Evolutionary conservation across 2,888 invertebrate genomes (phyloP).

Genomic region (Ectobius pallidus): DNA sequence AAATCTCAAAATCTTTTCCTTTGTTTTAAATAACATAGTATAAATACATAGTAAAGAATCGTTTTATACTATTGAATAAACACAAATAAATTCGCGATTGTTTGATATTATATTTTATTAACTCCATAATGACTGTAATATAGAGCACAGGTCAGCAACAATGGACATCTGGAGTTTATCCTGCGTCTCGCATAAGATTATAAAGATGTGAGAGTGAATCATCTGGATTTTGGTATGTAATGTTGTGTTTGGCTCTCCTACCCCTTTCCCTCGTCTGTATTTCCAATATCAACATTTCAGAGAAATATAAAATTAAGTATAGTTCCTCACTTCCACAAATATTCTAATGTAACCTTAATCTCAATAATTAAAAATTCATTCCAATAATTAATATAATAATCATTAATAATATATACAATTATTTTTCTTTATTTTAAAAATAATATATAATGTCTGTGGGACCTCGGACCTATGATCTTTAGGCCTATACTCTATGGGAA

Average conservation of each 20-base stretch:
- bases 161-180: constrained; percentile 40
- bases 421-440: constrained; percentile 11
- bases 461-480: too few species aligned
- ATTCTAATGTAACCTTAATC: constrained; percentile 13
- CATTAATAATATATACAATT: constrained; percentile 11
- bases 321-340: neutral
- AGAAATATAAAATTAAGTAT: neutral
- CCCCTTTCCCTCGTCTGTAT: neutral
- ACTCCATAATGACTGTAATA: constrained; percentile 7
- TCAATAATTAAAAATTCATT: constrained; percentile 10
- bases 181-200: constrained; percentile 5
- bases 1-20: too few species aligned
- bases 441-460: too few species aligned
- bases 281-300: neutral
- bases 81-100: neutral
- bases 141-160: constrained; percentile 38
- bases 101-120: neutral
- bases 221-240: constrained; percentile 32
- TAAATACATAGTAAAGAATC: neutral
- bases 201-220: constrained; percentile 12
- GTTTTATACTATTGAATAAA: too few species aligned
- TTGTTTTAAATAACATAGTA: too few species aligned
- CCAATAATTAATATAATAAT: constrained; percentile 14
- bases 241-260: neutral
- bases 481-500: too few species aligned